Conservation (phyloP, 1,140 invertebrate species). For the Psix sp. region DNA sequence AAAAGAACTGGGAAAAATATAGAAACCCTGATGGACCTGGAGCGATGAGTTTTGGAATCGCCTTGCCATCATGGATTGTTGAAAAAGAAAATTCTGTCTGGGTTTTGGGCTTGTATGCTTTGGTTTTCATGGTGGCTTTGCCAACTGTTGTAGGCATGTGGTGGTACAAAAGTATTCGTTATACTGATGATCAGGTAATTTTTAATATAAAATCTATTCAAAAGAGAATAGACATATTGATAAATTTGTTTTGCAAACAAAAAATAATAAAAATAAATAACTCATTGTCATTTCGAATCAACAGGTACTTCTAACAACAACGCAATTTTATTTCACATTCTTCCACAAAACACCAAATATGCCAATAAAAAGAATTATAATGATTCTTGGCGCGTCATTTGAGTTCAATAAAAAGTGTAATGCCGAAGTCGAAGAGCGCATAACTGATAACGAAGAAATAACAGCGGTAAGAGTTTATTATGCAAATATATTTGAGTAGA, state of each 20-base stretch:
- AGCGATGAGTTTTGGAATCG: slow-evolving; percentile 99
- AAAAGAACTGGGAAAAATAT: slow-evolving; percentile 99
- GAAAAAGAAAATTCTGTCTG: slow-evolving; percentile 99
- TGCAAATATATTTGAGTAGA: slow-evolving; percentile 6
- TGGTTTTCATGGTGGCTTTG: slow-evolving; percentile 98
- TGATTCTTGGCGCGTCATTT: slow-evolving; percentile 96
- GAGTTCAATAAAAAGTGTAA: slow-evolving; percentile 98
- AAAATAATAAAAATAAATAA: slow-evolving; percentile 7
- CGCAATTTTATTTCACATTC: slow-evolving; percentile 96
- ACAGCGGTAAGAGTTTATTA: slow-evolving; percentile 82
- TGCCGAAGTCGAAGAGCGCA: slow-evolving; percentile 93
- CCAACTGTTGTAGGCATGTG: slow-evolving; percentile 96
- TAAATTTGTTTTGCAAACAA: too few relatives aligned
- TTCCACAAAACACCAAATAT: slow-evolving; percentile 97
- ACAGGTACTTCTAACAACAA: slow-evolving; percentile 94
- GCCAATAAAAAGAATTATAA: slow-evolving; percentile 95
- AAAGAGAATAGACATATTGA: too few relatives aligned
- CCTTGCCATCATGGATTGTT: slow-evolving; percentile 99
- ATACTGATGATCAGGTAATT: slow-evolving; percentile 92
- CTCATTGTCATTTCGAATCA: slow-evolving; percentile 1
- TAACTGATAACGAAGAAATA: slow-evolving; percentile 96
- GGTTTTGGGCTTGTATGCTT: slow-evolving; percentile 96
- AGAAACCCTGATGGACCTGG: slow-evolving; percentile 99
- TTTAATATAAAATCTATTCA: neutral
- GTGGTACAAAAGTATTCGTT: slow-evolving; percentile 99